Evolutionary conservation across 2,888 invertebrate genomes (phyloP), one percentile per base, ranked within the genome.

Genomic region (Aricia artaxerxes): DNA sequence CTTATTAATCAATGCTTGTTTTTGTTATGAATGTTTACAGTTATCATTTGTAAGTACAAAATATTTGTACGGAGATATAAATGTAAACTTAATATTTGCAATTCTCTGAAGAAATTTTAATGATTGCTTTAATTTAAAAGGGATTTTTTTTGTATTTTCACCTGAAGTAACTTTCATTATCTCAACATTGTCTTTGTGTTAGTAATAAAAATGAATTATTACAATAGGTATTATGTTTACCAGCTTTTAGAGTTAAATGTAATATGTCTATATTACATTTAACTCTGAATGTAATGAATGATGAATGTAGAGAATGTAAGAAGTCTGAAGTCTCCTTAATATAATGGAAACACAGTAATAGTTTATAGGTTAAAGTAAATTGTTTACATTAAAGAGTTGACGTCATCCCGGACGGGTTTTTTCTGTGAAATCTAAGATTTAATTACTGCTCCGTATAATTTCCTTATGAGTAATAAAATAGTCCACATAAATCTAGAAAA

Each of bases 371-470:
- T 69, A 13, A 69, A 16, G 69, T 69, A 38, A 69, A 35, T 69
- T 69, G 69, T 69, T 69, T 69, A 69, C 69, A 31, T 35, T 31
- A 35, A 11, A 9, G 9, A 69, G 57, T 35, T 69, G 69, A 69
- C 69, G 69, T 69, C 69, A 69, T 35, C 1, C 5, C 35, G 11
- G 2, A 69, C 13, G 35, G 64, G 11, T 35, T 69, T 69, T 69
- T 38, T 69, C 11, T 38, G 16, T 13, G 64, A 69, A 69, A 69
- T 13, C 35, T 1, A 38, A 38, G 35, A 69, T 13, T 2, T 69
- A 69, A 69, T 69, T 69, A 38, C 13, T 69, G 16, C 69, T 38
- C 5, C 13, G 69, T 69, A 69, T 69, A 35, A 69, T 69, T 69
- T 38, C 35, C 13, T 13, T 69, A 35, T 69, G 69, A 69, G 69